Percentiles rank a stretch among this genome's conserved stretches.
Evolutionary conservation across 1,140 invertebrate genomes (phyloP).

Genomic region (Pissodes strobi): DNA sequence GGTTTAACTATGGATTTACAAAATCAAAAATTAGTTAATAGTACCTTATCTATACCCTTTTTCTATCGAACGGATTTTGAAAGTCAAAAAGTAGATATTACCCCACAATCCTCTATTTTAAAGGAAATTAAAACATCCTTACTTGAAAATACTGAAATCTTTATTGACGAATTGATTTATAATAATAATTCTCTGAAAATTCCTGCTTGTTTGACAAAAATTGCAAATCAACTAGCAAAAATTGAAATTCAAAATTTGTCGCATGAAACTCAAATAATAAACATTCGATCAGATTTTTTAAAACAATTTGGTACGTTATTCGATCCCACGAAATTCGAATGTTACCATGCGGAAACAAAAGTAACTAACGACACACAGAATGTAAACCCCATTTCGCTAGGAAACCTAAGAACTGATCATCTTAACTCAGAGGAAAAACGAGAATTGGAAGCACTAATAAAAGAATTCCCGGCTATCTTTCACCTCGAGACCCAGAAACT

Average conservation of each 20-base stretch:
- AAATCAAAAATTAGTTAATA: conserved; percentile 14
- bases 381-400: too few species aligned
- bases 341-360: too few species aligned
- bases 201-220: too few species aligned
- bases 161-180: background rate
- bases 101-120: background rate
- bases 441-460: conserved; percentile 4
- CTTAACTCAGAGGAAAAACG: conserved; percentile 33
- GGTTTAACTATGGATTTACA: conserved; percentile 30
- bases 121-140: background rate
- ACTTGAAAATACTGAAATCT: conserved; percentile 1
- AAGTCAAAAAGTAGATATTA: conserved; percentile 3
- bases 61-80: conserved; percentile 16
- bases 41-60: conserved; percentile 24
- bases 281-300: too few species aligned
- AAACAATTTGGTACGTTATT: too few species aligned
- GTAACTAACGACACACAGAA: too few species aligned
- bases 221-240: too few species aligned
- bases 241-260: conserved; percentile 1
- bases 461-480: conserved; percentile 18
- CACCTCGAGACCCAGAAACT: background rate
- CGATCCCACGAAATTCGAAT: background rate
- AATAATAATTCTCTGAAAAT: too few species aligned
- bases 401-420: conserved; percentile 27
- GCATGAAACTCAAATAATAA: too few species aligned